Conservation (phyloP, 1,140 invertebrate genomes). For the Leguminivora glycinivorella region DNA sequence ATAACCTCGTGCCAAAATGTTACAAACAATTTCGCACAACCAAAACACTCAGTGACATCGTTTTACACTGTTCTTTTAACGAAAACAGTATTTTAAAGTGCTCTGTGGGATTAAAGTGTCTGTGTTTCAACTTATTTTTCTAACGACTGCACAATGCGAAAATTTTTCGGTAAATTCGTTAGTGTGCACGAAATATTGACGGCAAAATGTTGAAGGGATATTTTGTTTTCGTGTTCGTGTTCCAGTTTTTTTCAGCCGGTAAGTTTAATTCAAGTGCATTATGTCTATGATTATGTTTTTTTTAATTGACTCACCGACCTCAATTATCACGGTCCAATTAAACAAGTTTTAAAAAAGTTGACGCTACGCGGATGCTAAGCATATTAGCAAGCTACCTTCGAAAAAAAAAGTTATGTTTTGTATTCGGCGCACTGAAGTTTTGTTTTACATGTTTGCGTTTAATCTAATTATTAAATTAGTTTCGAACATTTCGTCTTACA, state of each 20-base stretch:
- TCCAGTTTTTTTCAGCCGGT: constrained; percentile 56
- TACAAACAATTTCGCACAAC: constrained; percentile 47
- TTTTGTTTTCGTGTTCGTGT: constrained; percentile 56
- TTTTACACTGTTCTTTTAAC: constrained; percentile 55
- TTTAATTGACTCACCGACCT: constrained; percentile 16
- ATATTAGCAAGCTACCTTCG: background rate
- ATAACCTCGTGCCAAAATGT: constrained; percentile 54
- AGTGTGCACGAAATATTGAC: constrained; percentile 60
- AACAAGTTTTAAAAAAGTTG: constrained; percentile 18
- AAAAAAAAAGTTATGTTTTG: background rate
- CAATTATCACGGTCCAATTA: constrained; percentile 12
- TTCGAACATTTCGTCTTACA: too few species aligned
- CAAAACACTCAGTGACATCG: constrained; percentile 34
- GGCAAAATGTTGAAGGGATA: constrained; percentile 69
- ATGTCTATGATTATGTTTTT: background rate
- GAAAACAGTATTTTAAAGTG: constrained; percentile 52
- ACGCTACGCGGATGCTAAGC: background rate
- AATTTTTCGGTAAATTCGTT: constrained; percentile 58
- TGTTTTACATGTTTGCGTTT: too few species aligned
- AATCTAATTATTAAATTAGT: too few species aligned
- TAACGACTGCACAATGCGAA: constrained; percentile 64
- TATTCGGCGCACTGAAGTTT: too few species aligned
- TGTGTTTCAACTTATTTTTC: constrained; percentile 46
- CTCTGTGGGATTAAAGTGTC: constrained; percentile 49
- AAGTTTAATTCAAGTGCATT: constrained; percentile 37